Base-by-base conservation (phyloP, 2,888 invertebrate species). In the Dryobotodes eremita region DNA sequence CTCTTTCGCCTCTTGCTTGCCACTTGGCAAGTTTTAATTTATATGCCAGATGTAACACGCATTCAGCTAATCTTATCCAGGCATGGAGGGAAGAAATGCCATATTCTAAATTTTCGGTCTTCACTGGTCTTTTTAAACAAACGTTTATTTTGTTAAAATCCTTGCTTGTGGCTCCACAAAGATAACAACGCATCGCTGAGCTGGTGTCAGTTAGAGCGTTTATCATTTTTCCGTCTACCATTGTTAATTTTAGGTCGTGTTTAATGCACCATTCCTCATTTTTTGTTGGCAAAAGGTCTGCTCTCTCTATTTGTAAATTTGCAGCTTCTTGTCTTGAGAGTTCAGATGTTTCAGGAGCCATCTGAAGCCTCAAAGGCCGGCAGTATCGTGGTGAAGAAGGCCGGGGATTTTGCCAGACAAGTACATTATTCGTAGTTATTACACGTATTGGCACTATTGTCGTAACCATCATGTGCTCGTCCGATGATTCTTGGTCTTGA, bases 61-160 rank as follows among this genome's bases (percentile, higher is more conserved):
- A 71, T 71, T 71, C 71, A 57, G 59, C 71, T 59, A 42, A 71
- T 59, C 71, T 46, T 59, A 71, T 83, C 79, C 78, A 85, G 15
- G 81, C 83, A 76, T 82, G 83, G n/a, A 85, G 73, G n/a, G 78
- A 78, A 5, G 80, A 85, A 64, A 82, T 76, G 15, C 84, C 80
- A 50, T 74, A 80, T 17, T 66, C 62, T 5, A 71, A 59, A 59
- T 71, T 71, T 59, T 71, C 65, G 65, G 73, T 65, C 59, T 71
- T 61, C 59, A 71, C 71, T 71, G 59, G 17, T 57, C 61, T 71
- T 59, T 61, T 71, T 59, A 59, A 59, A 59, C 71, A 71, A 71
- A 71, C 10, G 46, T 46, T 71, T 71, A 71, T 31, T 72, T 64
- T 72, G 62, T 62, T 72, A 72, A 72, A 72, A 72, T 72, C 72